phyloP scores from a whole-genome alignment of 2,113 vertebrate species.

The Entelurus aequoreus region DNA sequence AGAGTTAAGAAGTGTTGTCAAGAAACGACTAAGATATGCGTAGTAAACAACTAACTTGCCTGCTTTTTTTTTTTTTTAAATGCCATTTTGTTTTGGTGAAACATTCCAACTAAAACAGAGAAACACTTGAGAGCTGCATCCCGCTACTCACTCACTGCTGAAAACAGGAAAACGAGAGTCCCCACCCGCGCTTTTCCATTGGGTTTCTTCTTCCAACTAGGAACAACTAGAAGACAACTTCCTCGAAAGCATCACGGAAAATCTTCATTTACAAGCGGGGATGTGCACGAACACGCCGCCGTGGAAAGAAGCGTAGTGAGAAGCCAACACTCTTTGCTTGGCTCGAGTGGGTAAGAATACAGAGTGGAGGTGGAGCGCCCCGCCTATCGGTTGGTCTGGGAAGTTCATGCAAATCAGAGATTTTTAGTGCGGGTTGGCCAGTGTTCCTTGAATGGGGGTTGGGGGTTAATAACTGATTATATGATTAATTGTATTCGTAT shows the following conservation, averaged over 20 bases:
- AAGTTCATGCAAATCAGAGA: not conserved
- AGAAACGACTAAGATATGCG: no score
- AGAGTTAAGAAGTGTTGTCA: not conserved
- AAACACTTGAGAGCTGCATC: not conserved
- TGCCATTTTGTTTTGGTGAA: no score
- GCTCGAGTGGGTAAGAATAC: not conserved
- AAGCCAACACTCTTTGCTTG: not conserved
- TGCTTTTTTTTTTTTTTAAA: no score
- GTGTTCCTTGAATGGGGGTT: no score
- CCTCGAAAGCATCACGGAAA: not conserved
- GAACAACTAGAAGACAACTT: not conserved
- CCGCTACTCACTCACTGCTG: constrained; percentile 12
- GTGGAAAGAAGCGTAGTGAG: not conserved
- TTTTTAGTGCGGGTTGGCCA: not conserved
- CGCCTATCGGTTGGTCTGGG: constrained; percentile 14
- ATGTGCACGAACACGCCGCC: not conserved
- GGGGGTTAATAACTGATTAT: no score
- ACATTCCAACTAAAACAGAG: not conserved
- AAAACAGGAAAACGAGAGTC: not conserved
- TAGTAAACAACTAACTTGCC: not conserved
- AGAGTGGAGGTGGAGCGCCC: not conserved
- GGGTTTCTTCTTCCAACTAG: not conserved
- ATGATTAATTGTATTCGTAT: no score
- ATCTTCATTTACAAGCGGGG: no score
- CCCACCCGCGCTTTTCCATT: not conserved